Evolutionary conservation across 2,797 vertebrate species (phyloP).

Genomic region (Euphonia xanthogaster): DNA sequence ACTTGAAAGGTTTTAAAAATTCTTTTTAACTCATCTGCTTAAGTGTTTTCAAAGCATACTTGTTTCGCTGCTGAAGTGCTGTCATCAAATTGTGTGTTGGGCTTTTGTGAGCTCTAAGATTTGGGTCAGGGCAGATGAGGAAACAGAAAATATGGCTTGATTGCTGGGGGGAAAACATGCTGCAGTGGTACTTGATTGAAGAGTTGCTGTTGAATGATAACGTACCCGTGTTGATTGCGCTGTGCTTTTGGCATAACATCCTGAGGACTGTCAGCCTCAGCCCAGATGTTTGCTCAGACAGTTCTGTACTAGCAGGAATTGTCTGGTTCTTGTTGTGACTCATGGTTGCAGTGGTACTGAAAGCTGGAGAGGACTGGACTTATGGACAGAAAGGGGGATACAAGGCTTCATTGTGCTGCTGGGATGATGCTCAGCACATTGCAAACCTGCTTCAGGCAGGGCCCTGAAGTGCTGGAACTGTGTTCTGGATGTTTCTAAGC

Average conservation of each 20-base stretch:
- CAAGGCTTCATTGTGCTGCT: background rate
- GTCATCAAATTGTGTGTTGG: background rate
- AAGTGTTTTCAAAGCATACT: background rate
- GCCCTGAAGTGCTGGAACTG: background rate
- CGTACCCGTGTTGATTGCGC: accelerated
- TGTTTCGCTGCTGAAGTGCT: background rate
- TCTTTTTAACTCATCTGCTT: background rate
- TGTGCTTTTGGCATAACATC: background rate
- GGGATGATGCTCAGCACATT: accelerated
- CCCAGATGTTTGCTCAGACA: background rate
- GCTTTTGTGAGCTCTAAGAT: background rate
- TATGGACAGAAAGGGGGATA: accelerated
- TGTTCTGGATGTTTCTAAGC: background rate
- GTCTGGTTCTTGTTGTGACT: background rate
- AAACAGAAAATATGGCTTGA: background rate
- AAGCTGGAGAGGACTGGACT: background rate
- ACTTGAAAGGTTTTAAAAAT: background rate
- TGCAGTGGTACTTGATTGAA: background rate
- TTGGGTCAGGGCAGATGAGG: background rate
- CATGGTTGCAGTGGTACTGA: background rate
- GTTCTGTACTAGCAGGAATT: background rate
- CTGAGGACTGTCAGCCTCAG: background rate
- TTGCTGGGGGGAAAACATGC: background rate
- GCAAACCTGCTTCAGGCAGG: background rate
- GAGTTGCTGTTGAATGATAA: background rate